Percentiles rank a stretch among this genome's conserved stretches.
Evolutionary conservation across 2,888 invertebrate species (phyloP).

Genomic region (Drosophila robusta): DNA sequence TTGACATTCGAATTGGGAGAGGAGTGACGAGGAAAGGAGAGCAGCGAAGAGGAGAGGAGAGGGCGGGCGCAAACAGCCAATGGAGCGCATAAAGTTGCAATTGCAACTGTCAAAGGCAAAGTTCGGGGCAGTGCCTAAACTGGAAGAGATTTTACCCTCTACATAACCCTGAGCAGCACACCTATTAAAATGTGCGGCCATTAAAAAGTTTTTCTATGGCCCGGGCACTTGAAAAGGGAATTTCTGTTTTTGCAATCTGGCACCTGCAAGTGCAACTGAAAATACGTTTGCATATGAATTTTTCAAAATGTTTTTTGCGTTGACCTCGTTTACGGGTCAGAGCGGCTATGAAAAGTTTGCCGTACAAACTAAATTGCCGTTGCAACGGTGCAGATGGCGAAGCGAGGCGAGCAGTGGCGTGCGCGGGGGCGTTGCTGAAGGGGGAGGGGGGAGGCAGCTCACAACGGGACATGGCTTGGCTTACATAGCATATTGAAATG

Average conservation of each 20-base stretch:
- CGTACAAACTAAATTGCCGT: conserved; percentile 76
- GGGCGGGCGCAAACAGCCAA: conserved; percentile 1
- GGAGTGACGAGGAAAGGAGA: no score
- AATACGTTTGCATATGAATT: conserved; percentile 78
- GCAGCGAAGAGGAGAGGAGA: no score
- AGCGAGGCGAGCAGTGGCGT: conserved; percentile 3
- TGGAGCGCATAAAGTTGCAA: conserved; percentile 36
- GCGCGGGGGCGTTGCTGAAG: not conserved
- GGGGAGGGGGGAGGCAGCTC: conserved; percentile 25
- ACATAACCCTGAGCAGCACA: conserved; percentile 51
- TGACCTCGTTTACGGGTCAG: conserved; percentile 79
- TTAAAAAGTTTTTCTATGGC: conserved; percentile 71
- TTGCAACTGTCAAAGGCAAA: conserved; percentile 3
- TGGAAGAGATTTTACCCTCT: conserved; percentile 4
- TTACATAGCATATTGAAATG: conserved; percentile 74
- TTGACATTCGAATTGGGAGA: not conserved
- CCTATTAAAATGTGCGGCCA: conserved; percentile 75
- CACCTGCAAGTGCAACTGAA: conserved; percentile 72
- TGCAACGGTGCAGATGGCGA: conserved; percentile 40
- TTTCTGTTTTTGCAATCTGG: conserved; percentile 63
- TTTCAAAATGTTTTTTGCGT: conserved; percentile 76
- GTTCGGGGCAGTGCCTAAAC: conserved; percentile 1
- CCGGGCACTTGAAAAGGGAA: conserved; percentile 50
- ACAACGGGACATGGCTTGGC: conserved; percentile 52
- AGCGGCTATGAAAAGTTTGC: conserved; percentile 72